Evolutionary conservation across 2,888 invertebrate species (phyloP).

Genomic region (Megastigmus dorsalis): DNA sequence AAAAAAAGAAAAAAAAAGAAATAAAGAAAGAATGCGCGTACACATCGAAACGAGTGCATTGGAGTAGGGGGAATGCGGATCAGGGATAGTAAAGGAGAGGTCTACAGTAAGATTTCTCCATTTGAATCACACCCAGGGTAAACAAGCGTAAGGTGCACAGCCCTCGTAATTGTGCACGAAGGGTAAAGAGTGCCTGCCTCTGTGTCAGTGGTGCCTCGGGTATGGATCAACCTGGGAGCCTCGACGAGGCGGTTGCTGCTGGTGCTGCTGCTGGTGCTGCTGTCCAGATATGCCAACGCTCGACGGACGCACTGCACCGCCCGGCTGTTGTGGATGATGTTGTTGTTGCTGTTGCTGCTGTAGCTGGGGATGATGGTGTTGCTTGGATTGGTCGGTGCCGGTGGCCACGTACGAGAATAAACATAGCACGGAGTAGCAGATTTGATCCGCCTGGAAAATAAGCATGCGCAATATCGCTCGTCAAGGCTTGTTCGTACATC

Average conservation of each 20-base stretch:
- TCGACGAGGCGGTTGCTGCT: constrained; percentile 30
- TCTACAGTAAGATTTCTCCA: neutral
- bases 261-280: constrained; percentile 40
- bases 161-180: constrained; percentile 69
- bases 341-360: constrained; percentile 50
- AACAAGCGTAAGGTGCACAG: constrained; percentile 70
- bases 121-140: constrained; percentile 69
- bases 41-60: constrained; percentile 15
- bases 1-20: neutral
- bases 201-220: constrained; percentile 70
- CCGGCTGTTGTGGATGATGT: constrained; percentile 40
- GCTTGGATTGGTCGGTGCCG: constrained; percentile 83
- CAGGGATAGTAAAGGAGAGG: neutral
- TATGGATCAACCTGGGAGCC: constrained; percentile 46
- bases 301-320: constrained; percentile 20
- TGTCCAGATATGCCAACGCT: neutral
- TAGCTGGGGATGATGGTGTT: constrained; percentile 61
- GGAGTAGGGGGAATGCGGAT: neutral
- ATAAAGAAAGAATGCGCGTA: neutral
- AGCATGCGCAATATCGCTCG: neutral
- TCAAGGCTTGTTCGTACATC: neutral
- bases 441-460: constrained; percentile 92
- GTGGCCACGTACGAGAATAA: constrained; percentile 99
- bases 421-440: constrained; percentile 99
- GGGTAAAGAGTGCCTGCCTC: constrained; percentile 71